These are phyloP conservation scores for Tapirus terrestris DNA, from an alignment of 2,113 vertebrate species.

Conservation along the genomic window DNA sequence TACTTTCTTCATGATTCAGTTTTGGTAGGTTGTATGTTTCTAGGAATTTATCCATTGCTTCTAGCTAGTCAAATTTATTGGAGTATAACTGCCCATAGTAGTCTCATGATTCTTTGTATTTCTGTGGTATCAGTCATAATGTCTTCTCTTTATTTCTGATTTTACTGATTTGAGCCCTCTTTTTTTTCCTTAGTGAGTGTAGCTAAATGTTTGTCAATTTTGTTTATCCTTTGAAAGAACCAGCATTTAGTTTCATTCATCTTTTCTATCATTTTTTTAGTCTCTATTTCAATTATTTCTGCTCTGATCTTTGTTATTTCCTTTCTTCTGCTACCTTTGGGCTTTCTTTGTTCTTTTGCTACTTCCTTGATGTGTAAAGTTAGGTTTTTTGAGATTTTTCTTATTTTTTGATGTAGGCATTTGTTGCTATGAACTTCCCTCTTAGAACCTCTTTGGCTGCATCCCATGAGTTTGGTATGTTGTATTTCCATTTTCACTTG, in stretches of 20 bases:
- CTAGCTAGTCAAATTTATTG: background rate
- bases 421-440: background rate
- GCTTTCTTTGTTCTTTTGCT: background rate
- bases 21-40: background rate
- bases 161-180: background rate
- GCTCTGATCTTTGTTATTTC: background rate
- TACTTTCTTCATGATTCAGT: background rate
- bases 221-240: background rate
- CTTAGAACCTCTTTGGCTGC: background rate
- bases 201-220: background rate
- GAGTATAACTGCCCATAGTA: background rate
- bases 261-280: background rate
- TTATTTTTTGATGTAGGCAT: background rate
- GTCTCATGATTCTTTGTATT: background rate
- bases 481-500: background rate
- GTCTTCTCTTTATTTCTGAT: background rate
- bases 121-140: background rate
- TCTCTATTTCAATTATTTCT: background rate
- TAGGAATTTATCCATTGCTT: background rate
- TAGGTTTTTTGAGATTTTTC: background rate
- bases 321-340: background rate
- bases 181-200: background rate
- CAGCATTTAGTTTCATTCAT: background rate
- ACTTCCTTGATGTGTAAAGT: background rate
- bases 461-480: background rate